These are phyloP conservation scores for Rhagium mordax DNA, from an alignment of 2,888 invertebrate species.

Conservation along the genomic window DNA sequence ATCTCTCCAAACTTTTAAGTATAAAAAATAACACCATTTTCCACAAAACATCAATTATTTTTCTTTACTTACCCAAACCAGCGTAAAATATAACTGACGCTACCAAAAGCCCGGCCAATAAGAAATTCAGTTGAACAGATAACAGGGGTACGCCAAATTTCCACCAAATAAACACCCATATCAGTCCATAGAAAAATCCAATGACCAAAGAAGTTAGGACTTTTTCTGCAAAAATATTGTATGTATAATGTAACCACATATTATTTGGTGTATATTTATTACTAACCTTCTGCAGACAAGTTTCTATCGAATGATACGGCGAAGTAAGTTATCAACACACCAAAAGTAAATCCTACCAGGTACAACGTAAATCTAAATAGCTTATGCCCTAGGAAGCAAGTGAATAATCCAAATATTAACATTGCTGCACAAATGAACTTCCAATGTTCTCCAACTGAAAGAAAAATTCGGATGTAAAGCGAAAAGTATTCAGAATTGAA, in stretches of 20 bases:
- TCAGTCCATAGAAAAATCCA: conserved; percentile 74
- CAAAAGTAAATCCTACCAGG: conserved; percentile 74
- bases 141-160: conserved; percentile 75
- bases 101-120: conserved; percentile 77
- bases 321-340: conserved; percentile 74
- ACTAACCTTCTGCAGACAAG: conserved; percentile 43
- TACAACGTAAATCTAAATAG: conserved; percentile 77
- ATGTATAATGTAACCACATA: too few relatives aligned
- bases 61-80: conserved; percentile 53
- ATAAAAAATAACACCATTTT: too few relatives aligned
- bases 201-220: conserved; percentile 71
- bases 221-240: conserved; percentile 72
- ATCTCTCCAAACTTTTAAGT: too few relatives aligned
- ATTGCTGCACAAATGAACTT: conserved; percentile 72
- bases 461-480: conserved; percentile 3
- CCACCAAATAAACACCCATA: conserved; percentile 78
- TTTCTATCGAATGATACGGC: conserved; percentile 43
- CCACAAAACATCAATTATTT: too few relatives aligned
- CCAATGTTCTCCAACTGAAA: conserved; percentile 70
- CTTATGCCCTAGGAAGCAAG: conserved; percentile 77
- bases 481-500: too few relatives aligned
- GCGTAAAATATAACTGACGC: conserved; percentile 68
- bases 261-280: neutral
- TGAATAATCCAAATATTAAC: conserved; percentile 76
- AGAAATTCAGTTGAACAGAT: conserved; percentile 74